Base-by-base conservation (phyloP, 2,797 vertebrate genomes). In the Odontamblyopus rebecca region DNA sequence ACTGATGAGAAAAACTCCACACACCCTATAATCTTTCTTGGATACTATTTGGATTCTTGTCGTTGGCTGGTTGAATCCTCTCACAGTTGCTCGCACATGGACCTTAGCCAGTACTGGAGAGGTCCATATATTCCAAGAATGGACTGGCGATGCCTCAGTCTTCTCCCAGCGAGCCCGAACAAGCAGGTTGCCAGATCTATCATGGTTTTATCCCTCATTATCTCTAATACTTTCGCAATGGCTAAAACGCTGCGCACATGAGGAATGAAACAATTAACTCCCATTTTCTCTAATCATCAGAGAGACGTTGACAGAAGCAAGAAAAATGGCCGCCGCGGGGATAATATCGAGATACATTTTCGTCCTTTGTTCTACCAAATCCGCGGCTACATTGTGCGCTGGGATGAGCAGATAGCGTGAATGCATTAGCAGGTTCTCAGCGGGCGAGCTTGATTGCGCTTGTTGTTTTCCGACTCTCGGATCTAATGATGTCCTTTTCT, bases 211-310 rank as follows among this genome's bases (percentile, higher is more conserved):
- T 87, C 84, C 77, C 80, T 86, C 84, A 89, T 89, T 89, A 89
- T 86, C 82, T 85, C 64, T 4, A 64, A 76, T 81, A 75, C 75
- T 63, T 60, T 74, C 84, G 77, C 72, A 76, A 70, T 75, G 59
- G 78, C 82, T 82, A 77, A 71, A 86, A 78, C 69, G 54, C 64
- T 76, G 82, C 63, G 68, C 70, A 82, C 74, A 86, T 86, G 73
- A 88, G 77, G 83, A 78, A 83, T 85, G 75, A 88, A 90, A 89
- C 88, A 88, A 91, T 90, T 87, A 88, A 80, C 81, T 85, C 77
- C 81, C 67, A 84, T 87, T 89, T 89, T 84, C 74, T 79, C 56
- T 85, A 89, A 90, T 90, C 79, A 84, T 77, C 74, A 74, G 69
- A 81, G 74, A 80, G 73, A 83, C 69, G 51, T 72, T 79, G 82